Percentiles rank a stretch among this genome's conserved stretches.
Evolutionary conservation across 2,113 vertebrate species (phyloP).

Genomic region (Plotosus lineatus): DNA sequence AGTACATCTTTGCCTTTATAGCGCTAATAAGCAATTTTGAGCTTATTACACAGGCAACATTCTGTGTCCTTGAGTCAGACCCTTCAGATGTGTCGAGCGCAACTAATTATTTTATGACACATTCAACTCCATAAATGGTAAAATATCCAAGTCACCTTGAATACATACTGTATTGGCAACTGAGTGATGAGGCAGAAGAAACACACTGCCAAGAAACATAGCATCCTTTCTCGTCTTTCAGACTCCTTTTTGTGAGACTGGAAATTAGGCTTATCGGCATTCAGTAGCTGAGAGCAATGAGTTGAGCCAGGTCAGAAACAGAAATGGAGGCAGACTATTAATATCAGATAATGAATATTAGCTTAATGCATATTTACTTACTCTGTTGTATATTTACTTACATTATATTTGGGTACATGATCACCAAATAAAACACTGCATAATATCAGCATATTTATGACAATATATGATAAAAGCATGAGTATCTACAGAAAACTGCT

Average conservation of each 20-base stretch:
- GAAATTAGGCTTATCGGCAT: slow-evolving; percentile 33
- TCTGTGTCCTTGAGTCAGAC: slow-evolving; percentile 29
- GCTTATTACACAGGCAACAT: slow-evolving; percentile 2
- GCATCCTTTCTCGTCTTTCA: slow-evolving; percentile 24
- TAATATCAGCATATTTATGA: slow-evolving; percentile 1
- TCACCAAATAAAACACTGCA: background rate
- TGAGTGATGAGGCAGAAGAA: slow-evolving; percentile 32
- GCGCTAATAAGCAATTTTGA: background rate
- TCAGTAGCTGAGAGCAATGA: slow-evolving; percentile 29
- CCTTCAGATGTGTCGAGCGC: background rate
- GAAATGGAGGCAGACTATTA: slow-evolving; percentile 32
- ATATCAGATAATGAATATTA: slow-evolving; percentile 32
- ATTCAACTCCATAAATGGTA: slow-evolving; percentile 6
- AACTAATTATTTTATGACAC: slow-evolving; percentile 21
- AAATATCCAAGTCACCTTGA: slow-evolving; percentile 38
- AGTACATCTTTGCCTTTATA: background rate
- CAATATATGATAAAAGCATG: background rate
- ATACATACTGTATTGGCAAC: slow-evolving; percentile 26
- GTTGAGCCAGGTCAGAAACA: slow-evolving; percentile 23
- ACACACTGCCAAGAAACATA: slow-evolving; percentile 21
- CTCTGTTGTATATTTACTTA: slow-evolving; percentile 17
- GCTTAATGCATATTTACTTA: slow-evolving; percentile 30
- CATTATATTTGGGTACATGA: slow-evolving; percentile 4
- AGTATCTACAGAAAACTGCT: background rate
- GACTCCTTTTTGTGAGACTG: slow-evolving; percentile 13